Conservation (phyloP, 2,888 invertebrate species). For the Tetramorium bicarinatum region DNA sequence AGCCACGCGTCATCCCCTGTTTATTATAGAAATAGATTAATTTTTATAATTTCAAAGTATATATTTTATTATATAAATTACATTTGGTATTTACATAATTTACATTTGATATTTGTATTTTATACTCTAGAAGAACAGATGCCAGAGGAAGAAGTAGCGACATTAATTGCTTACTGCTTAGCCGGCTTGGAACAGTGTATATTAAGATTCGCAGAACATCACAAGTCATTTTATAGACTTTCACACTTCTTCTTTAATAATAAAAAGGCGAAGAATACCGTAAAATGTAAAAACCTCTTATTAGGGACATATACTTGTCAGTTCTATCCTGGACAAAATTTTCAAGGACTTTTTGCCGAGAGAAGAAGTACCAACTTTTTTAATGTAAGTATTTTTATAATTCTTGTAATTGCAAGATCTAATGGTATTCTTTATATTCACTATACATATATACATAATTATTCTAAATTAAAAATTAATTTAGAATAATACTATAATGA, state of each 20-base stretch:
- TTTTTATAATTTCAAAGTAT: neutral
- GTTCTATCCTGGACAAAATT: constrained; percentile 88
- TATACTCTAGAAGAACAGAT: constrained; percentile 80
- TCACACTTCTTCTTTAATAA: constrained; percentile 94
- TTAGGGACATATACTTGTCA: constrained; percentile 90
- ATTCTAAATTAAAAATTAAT: neutral
- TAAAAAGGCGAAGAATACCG: constrained; percentile 90
- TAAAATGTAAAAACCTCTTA: constrained; percentile 91
- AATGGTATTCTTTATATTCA: neutral
- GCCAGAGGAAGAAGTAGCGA: constrained; percentile 88
- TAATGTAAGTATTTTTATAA: constrained; percentile 89
- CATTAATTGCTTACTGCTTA: constrained; percentile 90
- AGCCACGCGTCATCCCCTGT: no score
- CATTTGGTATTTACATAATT: neutral
- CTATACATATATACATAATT: neutral
- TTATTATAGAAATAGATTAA: neutral
- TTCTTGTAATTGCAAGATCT: neutral
- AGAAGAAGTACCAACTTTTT: constrained; percentile 95
- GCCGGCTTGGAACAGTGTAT: constrained; percentile 95
- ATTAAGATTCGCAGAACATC: constrained; percentile 95
- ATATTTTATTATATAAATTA: constrained; percentile 4
- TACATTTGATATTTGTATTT: constrained; percentile 10
- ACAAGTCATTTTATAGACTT: constrained; percentile 96
- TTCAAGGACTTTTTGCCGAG: constrained; percentile 95
- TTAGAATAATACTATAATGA: constrained; percentile 12